Base-by-base conservation (phyloP, 2,797 vertebrate genomes). In the Nasua narica region DNA sequence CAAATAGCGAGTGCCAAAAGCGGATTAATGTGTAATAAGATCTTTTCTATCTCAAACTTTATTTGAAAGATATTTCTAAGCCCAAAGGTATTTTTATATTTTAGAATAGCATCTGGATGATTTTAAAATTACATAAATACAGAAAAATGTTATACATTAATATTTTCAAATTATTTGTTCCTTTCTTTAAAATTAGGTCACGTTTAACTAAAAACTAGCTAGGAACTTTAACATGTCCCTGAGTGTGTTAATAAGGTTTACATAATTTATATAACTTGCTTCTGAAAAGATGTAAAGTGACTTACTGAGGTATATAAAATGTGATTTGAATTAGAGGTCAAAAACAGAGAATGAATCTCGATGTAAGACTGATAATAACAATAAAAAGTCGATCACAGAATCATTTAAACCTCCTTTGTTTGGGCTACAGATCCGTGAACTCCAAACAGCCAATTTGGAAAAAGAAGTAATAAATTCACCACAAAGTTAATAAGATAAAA, bases 61-160 rank as follows among this genome's bases (percentile, higher is more conserved):
- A 81, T 78, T 78, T 93, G 46, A 93, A 97, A 92, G 52, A n/a
- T 91, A 97, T 76, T 93, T 91, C 48, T 85, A 94, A 83, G 48
- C 35, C 35, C 46, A 56, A 48, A 86, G 62, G 37, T 37, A 72
- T 56, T 96, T 97, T 95, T 54, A 50, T 16, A 5, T 52, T 94
- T 81, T 37, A 5, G 16, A 74, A 95, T 82, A 85, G 48, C 67
- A 84, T 50, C 16, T 87, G 77, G 40, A 58, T 81, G 77, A 74
- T 89, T 94, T 89, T 82, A 67, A 88, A 93, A 94, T 94, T 74
- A 79, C 29, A 35, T 94, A 82, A 96, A 76, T 58, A 82, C 16
- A 83, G 77, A 95, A 91, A 92, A 90, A 43, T 52, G 21, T 74
- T 92, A 90, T 23, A 67, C 23, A 40, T 9, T 82, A 54, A 72